Percentiles rank a stretch among this genome's conserved stretches.
phyloP scores from a whole-genome alignment of 2,888 invertebrate species.

The Noctua pronuba region DNA sequence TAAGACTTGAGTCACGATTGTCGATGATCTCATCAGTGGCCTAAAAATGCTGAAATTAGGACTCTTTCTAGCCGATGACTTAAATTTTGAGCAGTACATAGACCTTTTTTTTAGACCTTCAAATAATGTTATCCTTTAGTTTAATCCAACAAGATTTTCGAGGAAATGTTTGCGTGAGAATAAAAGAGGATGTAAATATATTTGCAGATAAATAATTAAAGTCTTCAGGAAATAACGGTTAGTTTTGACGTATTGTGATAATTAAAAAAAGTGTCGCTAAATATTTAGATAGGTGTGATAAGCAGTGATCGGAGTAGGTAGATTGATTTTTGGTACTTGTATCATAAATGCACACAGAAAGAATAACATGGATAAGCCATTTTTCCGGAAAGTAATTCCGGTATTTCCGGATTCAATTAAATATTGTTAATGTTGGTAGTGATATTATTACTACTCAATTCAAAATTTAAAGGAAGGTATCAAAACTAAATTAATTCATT shows the following conservation, averaged over 20 bases:
- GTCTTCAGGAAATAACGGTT: background rate
- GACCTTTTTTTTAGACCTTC: background rate
- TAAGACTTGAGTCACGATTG: background rate
- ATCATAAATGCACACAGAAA: too few species aligned
- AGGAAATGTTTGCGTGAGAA: background rate
- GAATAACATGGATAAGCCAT: too few species aligned
- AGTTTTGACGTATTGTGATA: background rate
- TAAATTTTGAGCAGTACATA: background rate
- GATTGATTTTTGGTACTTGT: too few species aligned
- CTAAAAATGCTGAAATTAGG: background rate
- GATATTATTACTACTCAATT: too few species aligned
- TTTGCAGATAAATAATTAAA: background rate
- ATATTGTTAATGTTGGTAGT: too few species aligned
- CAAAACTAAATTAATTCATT: too few species aligned
- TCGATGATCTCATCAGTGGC: constrained; percentile 3
- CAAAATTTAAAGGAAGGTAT: too few species aligned
- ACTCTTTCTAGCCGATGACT: background rate
- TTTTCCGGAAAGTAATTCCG: too few species aligned
- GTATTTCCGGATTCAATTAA: too few species aligned
- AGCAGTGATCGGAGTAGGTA: too few species aligned
- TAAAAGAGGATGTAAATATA: constrained; percentile 14
- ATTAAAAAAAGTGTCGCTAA: background rate
- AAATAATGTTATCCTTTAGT: background rate
- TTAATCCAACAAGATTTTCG: background rate
- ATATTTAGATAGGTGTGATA: constrained; percentile 37